Evolutionary conservation across 2,113 vertebrate genomes (phyloP).

Genomic region (Turdus rufiventris): DNA sequence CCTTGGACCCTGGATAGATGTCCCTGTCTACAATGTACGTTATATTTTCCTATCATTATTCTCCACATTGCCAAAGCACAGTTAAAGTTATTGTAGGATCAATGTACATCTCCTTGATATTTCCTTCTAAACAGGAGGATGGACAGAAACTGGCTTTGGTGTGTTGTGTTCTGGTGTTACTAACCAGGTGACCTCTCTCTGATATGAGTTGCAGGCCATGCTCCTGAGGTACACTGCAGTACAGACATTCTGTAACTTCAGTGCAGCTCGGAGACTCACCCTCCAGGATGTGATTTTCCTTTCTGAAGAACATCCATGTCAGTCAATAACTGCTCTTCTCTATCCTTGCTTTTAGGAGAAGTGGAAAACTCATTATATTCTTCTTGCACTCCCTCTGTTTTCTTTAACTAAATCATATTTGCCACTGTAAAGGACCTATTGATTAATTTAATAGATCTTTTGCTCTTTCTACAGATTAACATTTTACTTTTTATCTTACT

Average conservation of each 20-base stretch:
- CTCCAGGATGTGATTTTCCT: neutral
- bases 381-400: neutral
- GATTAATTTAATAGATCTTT: slow-evolving; percentile 49
- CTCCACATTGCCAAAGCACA: neutral
- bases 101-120: neutral
- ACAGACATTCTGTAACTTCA: neutral
- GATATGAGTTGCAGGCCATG: neutral
- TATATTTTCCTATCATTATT: neutral
- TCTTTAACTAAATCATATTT: slow-evolving; percentile 45
- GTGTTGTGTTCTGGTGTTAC: neutral
- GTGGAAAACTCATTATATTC: slow-evolving; percentile 11
- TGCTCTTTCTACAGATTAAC: neutral
- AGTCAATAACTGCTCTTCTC: neutral
- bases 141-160: neutral
- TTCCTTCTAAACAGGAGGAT: neutral
- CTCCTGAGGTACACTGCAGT: accelerated
- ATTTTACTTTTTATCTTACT: neutral
- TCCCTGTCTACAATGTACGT: neutral
- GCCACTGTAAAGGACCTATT: slow-evolving; percentile 24
- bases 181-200: neutral
- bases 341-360: neutral
- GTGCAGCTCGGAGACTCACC: accelerated
- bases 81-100: neutral
- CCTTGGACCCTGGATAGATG: neutral
- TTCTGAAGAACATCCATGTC: neutral